phyloP scores from a whole-genome alignment of 2,113 vertebrate species.

The Anser cygnoides region DNA sequence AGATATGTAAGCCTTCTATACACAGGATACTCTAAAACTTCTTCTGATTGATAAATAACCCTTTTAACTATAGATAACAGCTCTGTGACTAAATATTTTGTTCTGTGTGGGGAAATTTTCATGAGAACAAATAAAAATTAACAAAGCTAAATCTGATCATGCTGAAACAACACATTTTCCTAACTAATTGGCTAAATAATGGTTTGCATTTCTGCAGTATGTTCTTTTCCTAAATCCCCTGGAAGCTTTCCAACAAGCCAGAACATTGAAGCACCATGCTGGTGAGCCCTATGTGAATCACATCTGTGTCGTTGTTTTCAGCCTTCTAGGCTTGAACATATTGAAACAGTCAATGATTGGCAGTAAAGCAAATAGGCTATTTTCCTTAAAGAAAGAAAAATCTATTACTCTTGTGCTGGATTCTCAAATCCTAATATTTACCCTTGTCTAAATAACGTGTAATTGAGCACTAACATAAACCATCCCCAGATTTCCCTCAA shows the following conservation, averaged over 20 bases:
- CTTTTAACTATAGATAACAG: constrained; percentile 43
- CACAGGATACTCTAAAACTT: constrained; percentile 49
- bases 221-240: neutral
- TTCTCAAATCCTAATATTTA: constrained; percentile 35
- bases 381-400: constrained; percentile 44
- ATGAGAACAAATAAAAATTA: constrained; percentile 65
- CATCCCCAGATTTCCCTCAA: neutral
- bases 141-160: constrained; percentile 20
- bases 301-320: constrained; percentile 43
- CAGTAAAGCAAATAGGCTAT: neutral
- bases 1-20: constrained; percentile 34
- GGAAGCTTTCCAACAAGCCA: constrained; percentile 44
- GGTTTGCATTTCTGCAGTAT: neutral
- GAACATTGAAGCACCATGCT: constrained; percentile 29
- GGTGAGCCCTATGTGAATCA: constrained; percentile 24
- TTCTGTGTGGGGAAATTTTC: constrained; percentile 12
- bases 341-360: constrained; percentile 50
- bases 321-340: constrained; percentile 56
- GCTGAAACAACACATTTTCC: constrained; percentile 42
- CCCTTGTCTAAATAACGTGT: neutral
- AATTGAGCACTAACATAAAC: neutral
- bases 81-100: constrained; percentile 22
- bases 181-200: constrained; percentile 55
- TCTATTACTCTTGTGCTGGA: constrained; percentile 25
- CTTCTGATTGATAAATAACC: constrained; percentile 12